Base-by-base conservation (phyloP, 2,113 vertebrate genomes). In the Syrmaticus mikado region DNA sequence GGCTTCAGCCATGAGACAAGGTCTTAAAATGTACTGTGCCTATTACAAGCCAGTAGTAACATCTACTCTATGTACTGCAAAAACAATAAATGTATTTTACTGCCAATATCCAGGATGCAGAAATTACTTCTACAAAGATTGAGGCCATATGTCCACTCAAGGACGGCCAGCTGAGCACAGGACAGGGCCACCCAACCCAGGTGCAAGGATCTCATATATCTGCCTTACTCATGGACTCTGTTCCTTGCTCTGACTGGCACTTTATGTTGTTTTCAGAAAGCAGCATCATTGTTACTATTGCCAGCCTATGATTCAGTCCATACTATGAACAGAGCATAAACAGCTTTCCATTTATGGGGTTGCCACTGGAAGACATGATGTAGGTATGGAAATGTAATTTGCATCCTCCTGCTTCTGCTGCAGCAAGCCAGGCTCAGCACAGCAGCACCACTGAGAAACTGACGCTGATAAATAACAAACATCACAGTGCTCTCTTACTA, bases 291-390 rank as follows among this genome's bases (percentile, higher is more conserved):
- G 27, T 11, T 32, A 7, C 6, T 45, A 45, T 1, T 45, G 67
- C 21, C 82, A 89, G 75, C 32, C 50, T 38, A 25, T 41, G 48
- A 79, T 75, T 60, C 38, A 75, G 81, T 10, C 45, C 46, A 5
- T 19, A 50, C 24, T 62, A 65, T 20, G 13, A 57, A 53, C 20
- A 46, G 79, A 87, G 40, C 74, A 50, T 0, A 27, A 24, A 3
- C 52, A 85, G 43, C 38, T 65, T 24, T 6, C 36, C 25, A 6
- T 41, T 74, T 1, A 22, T 0, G 5, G 40, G 75, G 61, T 24
- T 76, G 75, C 40, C 74, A 61, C 25, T 1, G 0, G 14, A 83
- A n/a, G 72, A n/a, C 8, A n/a, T 0, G 1, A 52, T 2, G 30
- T 61, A 60, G 67, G 60, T 13, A n/a, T 9, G 7, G 34, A 57